These are phyloP conservation scores for Syndactyla subalaris DNA, from an alignment of 2,797 vertebrate species.

Conservation along the genomic window DNA sequence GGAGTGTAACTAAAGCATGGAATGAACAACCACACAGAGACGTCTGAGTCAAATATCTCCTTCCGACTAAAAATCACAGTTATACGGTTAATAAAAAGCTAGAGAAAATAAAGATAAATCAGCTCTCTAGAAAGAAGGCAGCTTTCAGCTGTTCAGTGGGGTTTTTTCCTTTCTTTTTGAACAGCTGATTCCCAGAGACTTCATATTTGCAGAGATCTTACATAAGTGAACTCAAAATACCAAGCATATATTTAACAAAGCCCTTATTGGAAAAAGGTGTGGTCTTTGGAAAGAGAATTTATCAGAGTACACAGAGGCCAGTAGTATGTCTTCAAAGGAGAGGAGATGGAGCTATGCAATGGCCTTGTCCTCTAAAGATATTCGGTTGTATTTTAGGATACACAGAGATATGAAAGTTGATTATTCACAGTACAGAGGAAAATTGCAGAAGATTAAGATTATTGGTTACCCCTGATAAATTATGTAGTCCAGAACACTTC, in stretches of 20 bases:
- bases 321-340: accelerated
- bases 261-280: neutral
- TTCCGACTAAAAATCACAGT: neutral
- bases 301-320: neutral
- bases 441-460: neutral
- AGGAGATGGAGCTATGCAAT: neutral
- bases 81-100: neutral
- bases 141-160: neutral
- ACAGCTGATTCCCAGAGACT: neutral
- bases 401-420: neutral
- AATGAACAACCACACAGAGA: neutral
- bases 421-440: neutral
- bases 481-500: neutral
- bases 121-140: neutral
- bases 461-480: neutral
- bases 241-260: neutral
- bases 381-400: neutral
- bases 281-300: neutral
- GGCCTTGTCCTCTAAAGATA: neutral
- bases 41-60: neutral
- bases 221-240: neutral
- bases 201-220: neutral
- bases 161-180: neutral
- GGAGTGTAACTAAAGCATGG: neutral
- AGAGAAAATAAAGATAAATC: neutral